phyloP scores from a whole-genome alignment of 2,113 vertebrate genomes.

The Asarcornis scutulata region DNA sequence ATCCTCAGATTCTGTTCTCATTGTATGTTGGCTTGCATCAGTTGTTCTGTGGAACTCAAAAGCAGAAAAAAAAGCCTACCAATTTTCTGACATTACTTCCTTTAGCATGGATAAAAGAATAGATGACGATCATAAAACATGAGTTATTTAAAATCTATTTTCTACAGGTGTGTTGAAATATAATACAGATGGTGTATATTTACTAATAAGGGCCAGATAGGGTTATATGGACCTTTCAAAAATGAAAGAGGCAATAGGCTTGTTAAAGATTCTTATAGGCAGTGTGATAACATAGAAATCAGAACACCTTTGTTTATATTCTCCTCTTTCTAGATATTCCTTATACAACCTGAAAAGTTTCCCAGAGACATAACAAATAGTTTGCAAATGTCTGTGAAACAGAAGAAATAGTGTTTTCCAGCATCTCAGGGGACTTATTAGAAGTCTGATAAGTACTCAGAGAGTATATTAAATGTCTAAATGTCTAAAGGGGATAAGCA shows the following conservation, averaged over 20 bases:
- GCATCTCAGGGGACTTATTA: neutral
- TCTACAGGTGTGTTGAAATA: neutral
- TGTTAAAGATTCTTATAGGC: neutral
- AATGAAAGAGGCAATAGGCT: neutral
- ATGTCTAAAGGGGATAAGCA: neutral
- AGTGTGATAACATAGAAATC: neutral
- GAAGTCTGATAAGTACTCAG: neutral
- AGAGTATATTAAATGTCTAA: neutral
- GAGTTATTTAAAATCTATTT: neutral
- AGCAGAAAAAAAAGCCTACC: neutral
- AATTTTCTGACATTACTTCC: neutral
- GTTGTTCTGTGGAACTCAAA: neutral
- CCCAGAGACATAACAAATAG: neutral
- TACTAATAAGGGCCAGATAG: neutral
- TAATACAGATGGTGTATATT: neutral
- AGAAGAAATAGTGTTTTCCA: neutral
- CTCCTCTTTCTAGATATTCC: neutral
- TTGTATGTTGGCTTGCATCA: neutral
- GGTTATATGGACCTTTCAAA: neutral
- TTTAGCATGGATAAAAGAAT: neutral
- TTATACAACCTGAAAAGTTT: neutral
- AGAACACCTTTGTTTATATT: neutral
- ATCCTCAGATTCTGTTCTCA: neutral
- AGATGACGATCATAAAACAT: rapidly evolving
- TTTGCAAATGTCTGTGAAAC: neutral